A percentile compares a stretch with the other conserved stretches of the same genome.
These are phyloP conservation scores for Psilopogon haemacephalus DNA, from an alignment of 2,113 vertebrate genomes.

Conservation along the genomic window DNA sequence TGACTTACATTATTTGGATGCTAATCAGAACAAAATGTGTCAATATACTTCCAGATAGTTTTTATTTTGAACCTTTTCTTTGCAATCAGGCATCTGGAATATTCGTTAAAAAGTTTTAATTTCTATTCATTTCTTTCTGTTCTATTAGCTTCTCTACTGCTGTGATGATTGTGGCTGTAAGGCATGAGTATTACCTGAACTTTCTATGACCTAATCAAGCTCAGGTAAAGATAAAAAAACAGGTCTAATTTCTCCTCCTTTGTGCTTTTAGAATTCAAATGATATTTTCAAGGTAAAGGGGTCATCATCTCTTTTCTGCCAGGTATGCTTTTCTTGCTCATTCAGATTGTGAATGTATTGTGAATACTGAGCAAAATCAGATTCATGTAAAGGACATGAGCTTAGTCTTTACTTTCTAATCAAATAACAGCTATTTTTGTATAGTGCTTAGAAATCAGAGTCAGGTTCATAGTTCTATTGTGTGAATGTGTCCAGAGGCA, in stretches of 20 bases:
- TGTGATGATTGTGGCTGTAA: constrained; percentile 53
- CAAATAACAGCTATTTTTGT: constrained; percentile 20
- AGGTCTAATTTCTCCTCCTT: constrained; percentile 38
- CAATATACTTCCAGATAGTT: background rate
- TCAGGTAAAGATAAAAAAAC: constrained; percentile 63
- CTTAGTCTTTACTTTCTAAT: constrained; percentile 13
- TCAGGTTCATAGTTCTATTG: background rate
- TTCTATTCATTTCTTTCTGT: constrained; percentile 55
- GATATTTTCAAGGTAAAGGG: constrained; percentile 32
- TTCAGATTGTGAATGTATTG: constrained; percentile 14
- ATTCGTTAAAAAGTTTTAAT: constrained; percentile 60
- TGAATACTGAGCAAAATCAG: constrained; percentile 3
- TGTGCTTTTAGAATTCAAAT: constrained; percentile 54
- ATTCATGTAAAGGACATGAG: background rate
- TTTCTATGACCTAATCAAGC: constrained; percentile 60
- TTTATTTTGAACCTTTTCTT: constrained; percentile 47
- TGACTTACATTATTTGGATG: constrained; percentile 57
- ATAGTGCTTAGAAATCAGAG: background rate
- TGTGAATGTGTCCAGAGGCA: background rate
- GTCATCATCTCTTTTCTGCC: constrained; percentile 11
- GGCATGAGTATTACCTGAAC: constrained; percentile 49
- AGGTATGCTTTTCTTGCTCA: background rate
- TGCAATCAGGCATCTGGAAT: constrained; percentile 60
- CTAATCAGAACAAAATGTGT: constrained; percentile 52
- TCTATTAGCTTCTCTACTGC: constrained; percentile 41